Evolutionary conservation across 2,888 invertebrate genomes (phyloP).

Genomic region (Cryptus viduatorius): DNA sequence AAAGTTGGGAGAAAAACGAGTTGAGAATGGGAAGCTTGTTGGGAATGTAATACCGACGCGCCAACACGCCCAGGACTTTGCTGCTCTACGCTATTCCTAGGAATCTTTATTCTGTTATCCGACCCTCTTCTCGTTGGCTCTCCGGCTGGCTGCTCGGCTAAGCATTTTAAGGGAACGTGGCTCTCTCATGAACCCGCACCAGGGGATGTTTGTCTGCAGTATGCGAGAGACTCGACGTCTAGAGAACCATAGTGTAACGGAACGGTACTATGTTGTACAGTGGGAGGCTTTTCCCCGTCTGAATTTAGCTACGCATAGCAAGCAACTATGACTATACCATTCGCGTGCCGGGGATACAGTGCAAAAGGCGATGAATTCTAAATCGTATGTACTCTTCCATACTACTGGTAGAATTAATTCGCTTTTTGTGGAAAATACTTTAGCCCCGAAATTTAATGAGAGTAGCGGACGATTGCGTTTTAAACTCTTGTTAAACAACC

Average conservation of each 20-base stretch:
- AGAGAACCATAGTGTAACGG: not conserved
- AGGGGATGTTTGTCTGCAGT: slow-evolving; percentile 24
- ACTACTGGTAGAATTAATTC: not conserved
- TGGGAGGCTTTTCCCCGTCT: not conserved
- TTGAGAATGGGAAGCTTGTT: slow-evolving; percentile 46
- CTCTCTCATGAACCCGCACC: slow-evolving; percentile 28
- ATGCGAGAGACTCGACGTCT: slow-evolving; percentile 10
- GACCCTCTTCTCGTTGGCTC: slow-evolving; percentile 41
- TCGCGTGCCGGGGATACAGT: not conserved
- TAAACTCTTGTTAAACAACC: too few species aligned
- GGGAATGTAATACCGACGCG: slow-evolving; percentile 61
- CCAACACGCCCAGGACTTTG: slow-evolving; percentile 57
- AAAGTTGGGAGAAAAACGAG: slow-evolving; percentile 49
- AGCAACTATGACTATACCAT: not conserved
- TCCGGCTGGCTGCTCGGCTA: slow-evolving; percentile 41
- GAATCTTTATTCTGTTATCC: slow-evolving; percentile 69
- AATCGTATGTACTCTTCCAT: not conserved
- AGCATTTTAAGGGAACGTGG: slow-evolving; percentile 60
- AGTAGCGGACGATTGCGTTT: not conserved
- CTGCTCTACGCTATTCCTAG: slow-evolving; percentile 51
- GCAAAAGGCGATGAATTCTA: slow-evolving; percentile 38
- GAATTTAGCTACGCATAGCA: slow-evolving; percentile 9
- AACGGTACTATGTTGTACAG: not conserved
- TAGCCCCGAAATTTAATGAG: not conserved
- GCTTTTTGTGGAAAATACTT: not conserved